These are phyloP conservation scores for Cyprinodon diabolis DNA, from an alignment of 2,797 vertebrate species.

Conservation along the genomic window DNA sequence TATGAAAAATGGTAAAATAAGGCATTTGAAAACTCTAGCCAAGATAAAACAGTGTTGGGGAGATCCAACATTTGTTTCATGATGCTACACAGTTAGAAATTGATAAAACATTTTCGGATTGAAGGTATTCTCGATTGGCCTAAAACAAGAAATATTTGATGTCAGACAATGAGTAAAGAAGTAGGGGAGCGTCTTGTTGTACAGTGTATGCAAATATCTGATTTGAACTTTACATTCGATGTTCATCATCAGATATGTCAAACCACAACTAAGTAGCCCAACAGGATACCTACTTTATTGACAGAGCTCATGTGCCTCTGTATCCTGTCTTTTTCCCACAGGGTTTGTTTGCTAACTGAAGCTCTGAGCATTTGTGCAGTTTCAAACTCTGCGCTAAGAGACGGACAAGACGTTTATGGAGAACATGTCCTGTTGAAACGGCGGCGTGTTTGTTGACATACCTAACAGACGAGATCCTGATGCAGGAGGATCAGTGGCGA, in stretches of 20 bases:
- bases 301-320: constrained; percentile 27
- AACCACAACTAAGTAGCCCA: constrained; percentile 20
- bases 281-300: constrained; percentile 48
- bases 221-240: neutral
- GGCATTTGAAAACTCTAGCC: neutral
- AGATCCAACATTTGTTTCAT: neutral
- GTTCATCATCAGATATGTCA: constrained; percentile 22
- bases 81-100: neutral
- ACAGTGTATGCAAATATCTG: neutral
- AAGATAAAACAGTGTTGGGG: neutral
- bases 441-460: constrained; percentile 79
- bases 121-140: neutral
- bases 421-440: constrained; percentile 58
- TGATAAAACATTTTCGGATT: neutral
- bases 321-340: constrained; percentile 24
- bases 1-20: neutral
- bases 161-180: neutral
- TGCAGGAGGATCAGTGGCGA: constrained; percentile 82
- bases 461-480: constrained; percentile 85
- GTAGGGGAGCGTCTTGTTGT: neutral
- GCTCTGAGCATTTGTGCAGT: constrained; percentile 11
- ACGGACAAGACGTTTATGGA: constrained; percentile 33
- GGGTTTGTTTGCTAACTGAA: constrained; percentile 54
- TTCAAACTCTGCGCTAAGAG: constrained; percentile 29
- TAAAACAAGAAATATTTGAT: neutral